Conservation (phyloP, 2,113 vertebrate genomes). For the Perca schrenkii region DNA sequence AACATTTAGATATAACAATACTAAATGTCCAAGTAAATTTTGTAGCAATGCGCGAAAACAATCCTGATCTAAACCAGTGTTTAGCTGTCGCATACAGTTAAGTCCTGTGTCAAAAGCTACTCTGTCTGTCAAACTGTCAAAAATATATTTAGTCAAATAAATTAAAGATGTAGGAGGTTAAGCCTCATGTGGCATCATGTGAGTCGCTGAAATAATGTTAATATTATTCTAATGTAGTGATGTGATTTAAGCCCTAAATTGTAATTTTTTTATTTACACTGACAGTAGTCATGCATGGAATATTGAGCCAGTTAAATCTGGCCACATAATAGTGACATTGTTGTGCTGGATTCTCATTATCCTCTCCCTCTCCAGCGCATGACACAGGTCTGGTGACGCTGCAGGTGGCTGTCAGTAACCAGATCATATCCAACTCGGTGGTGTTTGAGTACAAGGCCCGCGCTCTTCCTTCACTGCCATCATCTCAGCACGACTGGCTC, state of each 20-base stretch:
- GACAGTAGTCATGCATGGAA: not conserved
- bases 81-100: not conserved
- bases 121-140: not conserved
- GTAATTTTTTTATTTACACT: not conserved
- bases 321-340: not conserved
- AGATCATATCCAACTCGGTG: constrained; percentile 99
- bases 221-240: not conserved
- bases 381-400: constrained; percentile 98
- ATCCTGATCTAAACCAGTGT: not conserved
- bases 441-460: constrained; percentile 99
- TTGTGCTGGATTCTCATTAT: not conserved
- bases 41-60: not conserved
- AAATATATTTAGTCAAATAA: not conserved
- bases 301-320: not conserved
- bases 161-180: not conserved
- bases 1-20: not conserved
- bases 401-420: constrained; percentile 98
- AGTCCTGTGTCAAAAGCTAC: not conserved
- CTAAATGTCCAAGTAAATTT: too few relatives aligned
- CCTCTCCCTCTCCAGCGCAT: constrained; percentile 87
- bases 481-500: constrained; percentile 99
- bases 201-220: not conserved
- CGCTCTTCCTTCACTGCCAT: constrained; percentile 95
- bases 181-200: not conserved
- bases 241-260: not conserved